A percentile compares a stretch with the other conserved stretches of the same genome.
phyloP scores from a whole-genome alignment of 2,113 vertebrate genomes.

The Cyrtonyx montezumae region DNA sequence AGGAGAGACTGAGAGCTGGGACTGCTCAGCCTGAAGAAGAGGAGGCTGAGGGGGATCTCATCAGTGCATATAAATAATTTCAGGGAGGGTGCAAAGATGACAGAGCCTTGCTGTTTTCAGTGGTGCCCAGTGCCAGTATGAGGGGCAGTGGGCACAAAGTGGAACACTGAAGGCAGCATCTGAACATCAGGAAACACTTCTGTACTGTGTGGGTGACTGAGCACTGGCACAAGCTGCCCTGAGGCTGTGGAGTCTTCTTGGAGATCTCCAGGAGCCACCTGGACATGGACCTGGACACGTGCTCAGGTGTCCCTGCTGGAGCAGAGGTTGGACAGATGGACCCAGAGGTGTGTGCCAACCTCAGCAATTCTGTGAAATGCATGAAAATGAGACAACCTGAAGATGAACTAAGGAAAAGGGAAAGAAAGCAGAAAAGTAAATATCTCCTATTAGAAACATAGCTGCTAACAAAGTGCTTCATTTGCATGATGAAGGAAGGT shows the following conservation, averaged over 20 bases:
- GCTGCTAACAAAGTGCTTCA: not conserved
- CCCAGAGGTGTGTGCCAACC: not conserved
- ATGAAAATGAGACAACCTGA: not conserved
- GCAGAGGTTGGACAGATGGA: not conserved
- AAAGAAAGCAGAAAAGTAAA: not conserved
- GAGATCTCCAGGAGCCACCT: not conserved
- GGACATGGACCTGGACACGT: not conserved
- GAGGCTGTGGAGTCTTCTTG: not conserved
- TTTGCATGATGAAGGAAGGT: not conserved
- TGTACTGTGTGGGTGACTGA: not conserved
- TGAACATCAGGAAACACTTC: not conserved
- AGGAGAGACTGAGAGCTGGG: not conserved
- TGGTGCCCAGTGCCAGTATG: not conserved
- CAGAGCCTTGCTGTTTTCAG: not conserved
- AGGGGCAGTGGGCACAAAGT: not conserved
- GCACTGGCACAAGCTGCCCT: not conserved
- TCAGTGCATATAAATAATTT: not conserved
- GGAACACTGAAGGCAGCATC: not conserved
- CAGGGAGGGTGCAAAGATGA: not conserved
- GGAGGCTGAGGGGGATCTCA: not conserved
- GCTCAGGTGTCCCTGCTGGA: not conserved
- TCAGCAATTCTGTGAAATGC: not conserved
- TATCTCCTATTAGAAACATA: not conserved
- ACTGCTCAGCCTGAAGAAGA: not conserved
- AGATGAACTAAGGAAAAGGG: not conserved